A percentile compares a stretch with the other conserved stretches of the same genome.
These are phyloP conservation scores for Sepiola atlantica DNA, from an alignment of 2,888 invertebrate species.

Conservation along the genomic window DNA sequence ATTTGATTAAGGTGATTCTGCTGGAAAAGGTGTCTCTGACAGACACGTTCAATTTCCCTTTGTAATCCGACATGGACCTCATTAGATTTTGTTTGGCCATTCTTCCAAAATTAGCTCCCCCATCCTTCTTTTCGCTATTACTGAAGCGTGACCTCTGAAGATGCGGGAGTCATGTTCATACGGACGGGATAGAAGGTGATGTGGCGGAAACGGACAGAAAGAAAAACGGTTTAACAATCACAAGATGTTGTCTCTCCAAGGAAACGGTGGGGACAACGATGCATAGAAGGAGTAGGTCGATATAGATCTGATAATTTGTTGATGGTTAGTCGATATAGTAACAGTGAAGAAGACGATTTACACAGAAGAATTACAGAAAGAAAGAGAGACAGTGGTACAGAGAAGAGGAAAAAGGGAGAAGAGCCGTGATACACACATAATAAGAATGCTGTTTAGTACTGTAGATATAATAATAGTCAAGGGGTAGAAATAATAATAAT, in stretches of 20 bases:
- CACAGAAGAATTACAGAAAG: background rate
- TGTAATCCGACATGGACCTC: background rate
- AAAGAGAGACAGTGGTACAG: background rate
- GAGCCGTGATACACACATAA: too few species aligned
- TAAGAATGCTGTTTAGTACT: too few species aligned
- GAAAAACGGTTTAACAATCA: background rate
- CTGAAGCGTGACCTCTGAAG: background rate
- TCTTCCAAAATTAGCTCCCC: background rate
- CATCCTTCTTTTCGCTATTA: background rate
- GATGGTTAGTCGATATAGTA: background rate
- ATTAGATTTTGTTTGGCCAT: background rate
- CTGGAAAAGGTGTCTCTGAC: background rate
- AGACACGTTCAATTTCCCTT: background rate
- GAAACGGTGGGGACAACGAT: background rate
- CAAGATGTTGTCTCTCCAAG: background rate
- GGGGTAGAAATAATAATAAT: too few species aligned
- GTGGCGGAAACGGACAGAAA: background rate
- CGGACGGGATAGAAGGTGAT: too few species aligned
- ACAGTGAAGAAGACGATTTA: background rate
- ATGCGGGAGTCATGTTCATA: background rate
- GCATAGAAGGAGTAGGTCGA: background rate
- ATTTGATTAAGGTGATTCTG: background rate
- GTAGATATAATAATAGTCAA: too few species aligned
- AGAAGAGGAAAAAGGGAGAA: too few species aligned
- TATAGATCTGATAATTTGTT: background rate